Percentiles rank a stretch among this genome's conserved stretches.
Conservation (phyloP, 2,797 vertebrate genomes). For the Myotis myotis region DNA sequence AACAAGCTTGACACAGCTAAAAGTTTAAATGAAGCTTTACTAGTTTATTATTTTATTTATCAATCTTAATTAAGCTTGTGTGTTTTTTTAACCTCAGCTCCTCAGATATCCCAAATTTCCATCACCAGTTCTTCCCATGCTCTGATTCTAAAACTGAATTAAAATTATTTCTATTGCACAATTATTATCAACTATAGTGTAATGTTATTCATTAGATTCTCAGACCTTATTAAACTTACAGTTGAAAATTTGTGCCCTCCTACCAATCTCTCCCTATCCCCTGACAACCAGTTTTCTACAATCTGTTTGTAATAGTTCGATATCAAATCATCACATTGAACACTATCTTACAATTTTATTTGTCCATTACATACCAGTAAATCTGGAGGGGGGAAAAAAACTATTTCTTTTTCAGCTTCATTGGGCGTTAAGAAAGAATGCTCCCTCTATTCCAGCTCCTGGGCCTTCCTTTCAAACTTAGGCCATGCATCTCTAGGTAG, state of each 20-base stretch:
- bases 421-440: background rate
- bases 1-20: background rate
- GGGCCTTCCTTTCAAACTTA: background rate
- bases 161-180: background rate
- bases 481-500: background rate
- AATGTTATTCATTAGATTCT: background rate
- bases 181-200: background rate
- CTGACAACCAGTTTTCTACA: background rate
- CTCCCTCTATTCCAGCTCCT: background rate
- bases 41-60: background rate
- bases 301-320: background rate
- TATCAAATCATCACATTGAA: background rate
- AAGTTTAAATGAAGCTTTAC: background rate
- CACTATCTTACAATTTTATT: background rate
- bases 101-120: constrained; percentile 3
- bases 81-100: background rate
- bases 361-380: background rate
- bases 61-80: background rate
- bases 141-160: constrained; percentile 21
- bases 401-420: background rate
- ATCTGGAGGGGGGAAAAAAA: background rate
- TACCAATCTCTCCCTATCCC: background rate
- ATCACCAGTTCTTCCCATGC: background rate
- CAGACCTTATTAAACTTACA: background rate
- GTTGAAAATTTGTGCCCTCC: background rate